These are phyloP conservation scores for Pangasianodon hypophthalmus DNA, from an alignment of 2,113 vertebrate species.

Conservation along the genomic window DNA sequence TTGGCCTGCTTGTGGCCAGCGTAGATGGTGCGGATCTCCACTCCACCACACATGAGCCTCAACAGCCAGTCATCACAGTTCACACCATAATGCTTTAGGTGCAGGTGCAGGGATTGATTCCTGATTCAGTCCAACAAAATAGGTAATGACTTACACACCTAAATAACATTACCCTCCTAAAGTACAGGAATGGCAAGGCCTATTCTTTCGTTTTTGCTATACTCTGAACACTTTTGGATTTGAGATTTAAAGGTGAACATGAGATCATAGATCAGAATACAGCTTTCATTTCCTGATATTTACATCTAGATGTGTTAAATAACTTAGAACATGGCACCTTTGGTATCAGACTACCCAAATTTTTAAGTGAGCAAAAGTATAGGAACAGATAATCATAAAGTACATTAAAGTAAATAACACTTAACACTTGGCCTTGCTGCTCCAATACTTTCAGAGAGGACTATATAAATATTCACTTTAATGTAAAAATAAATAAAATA, in stretches of 20 bases:
- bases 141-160: background rate
- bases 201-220: background rate
- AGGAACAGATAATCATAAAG: background rate
- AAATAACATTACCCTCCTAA: background rate
- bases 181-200: background rate
- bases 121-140: slow-evolving; percentile 63
- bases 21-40: slow-evolving; percentile 96
- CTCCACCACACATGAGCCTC: slow-evolving; percentile 95
- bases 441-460: background rate
- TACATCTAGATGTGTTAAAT: background rate
- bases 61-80: slow-evolving; percentile 95
- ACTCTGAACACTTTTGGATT: background rate
- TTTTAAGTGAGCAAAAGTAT: background rate
- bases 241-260: background rate
- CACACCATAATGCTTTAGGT: slow-evolving; percentile 95
- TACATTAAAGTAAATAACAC: background rate
- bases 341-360: background rate
- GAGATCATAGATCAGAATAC: background rate
- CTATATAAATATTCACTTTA: background rate
- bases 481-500: background rate
- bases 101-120: slow-evolving; percentile 96
- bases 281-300: background rate
- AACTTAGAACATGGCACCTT: background rate
- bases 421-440: background rate
- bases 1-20: slow-evolving; percentile 98